Base-by-base conservation (phyloP, 1,140 invertebrate genomes). In the Plectrocnemia conspersa region DNA sequence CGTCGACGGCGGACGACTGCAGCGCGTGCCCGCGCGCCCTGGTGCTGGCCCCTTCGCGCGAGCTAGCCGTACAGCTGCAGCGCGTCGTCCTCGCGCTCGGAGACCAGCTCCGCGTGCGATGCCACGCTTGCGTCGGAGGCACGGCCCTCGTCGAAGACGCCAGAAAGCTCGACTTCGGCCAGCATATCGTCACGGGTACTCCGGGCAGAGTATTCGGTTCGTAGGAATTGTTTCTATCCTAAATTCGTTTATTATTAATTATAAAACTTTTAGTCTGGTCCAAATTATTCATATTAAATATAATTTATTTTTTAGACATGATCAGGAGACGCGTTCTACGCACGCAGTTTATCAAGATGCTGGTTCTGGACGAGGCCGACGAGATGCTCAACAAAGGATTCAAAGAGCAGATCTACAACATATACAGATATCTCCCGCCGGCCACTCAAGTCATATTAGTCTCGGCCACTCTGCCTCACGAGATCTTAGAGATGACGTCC, bases 351-450 rank as follows among this genome's bases (percentile, higher is more conserved):
- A 97, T 98, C n/a, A 98, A 97, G 75, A 94, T 98, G 89, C 74
- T 99, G 25, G 91, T 99, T 2, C 79, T 99, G 24, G 97, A 99
- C 73, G 97, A 99, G 81, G 96, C 97, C 35, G 97, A 99, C 77
- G 97, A 99, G 76, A 99, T 99, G 97, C 77, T 99, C 52, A 98
- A 98, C 72, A 98, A 98, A 75, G 94, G 96, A 21, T 99, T 99
- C 66, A 98, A 99, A 69, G 96, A 99, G 75, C 97, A 99, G 75
- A 98, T 99, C 59, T 99, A 99, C 75, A 97, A 99, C 79, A 94
- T 99, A 0, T 99, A 99, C 72, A 82, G 97, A 64, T 98, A 98
- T 72, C 72, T 99, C 25, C 97, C 97, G 18, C 96, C 97, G 44
- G 93, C 92, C 9, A 99, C 97, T 7, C 97, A 99, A 77, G 93